Evolutionary conservation across 2,888 invertebrate species (phyloP).

Genomic region (Heliconius charithonia): DNA sequence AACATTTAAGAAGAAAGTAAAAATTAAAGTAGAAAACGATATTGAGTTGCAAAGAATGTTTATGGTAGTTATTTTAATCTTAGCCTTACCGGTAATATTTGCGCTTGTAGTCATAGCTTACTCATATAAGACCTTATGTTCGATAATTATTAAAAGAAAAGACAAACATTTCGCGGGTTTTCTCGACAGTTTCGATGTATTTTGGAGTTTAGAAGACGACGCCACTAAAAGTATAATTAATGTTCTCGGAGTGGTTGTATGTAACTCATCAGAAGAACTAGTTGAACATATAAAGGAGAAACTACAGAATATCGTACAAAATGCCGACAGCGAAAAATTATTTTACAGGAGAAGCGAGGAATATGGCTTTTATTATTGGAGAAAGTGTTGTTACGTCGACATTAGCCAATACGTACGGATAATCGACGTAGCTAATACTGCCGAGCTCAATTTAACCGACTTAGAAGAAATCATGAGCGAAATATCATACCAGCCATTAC

Average conservation of each 20-base stretch:
- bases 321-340: constrained; percentile 64
- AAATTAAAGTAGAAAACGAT: constrained; percentile 41
- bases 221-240: constrained; percentile 75
- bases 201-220: constrained; percentile 81
- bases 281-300: constrained; percentile 58
- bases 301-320: constrained; percentile 51
- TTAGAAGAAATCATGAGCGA: constrained; percentile 68
- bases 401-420: constrained; percentile 74
- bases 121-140: constrained; percentile 60
- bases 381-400: constrained; percentile 62
- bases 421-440: constrained; percentile 60
- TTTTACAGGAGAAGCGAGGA: constrained; percentile 70
- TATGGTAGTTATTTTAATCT: constrained; percentile 50
- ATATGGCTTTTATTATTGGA: constrained; percentile 82
- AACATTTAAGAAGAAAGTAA: constrained; percentile 47
- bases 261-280: constrained; percentile 55
- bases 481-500: constrained; percentile 68
- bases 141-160: constrained; percentile 56
- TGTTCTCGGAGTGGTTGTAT: constrained; percentile 74
- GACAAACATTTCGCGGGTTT: constrained; percentile 72
- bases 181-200: constrained; percentile 79
- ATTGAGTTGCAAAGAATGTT: constrained; percentile 36
- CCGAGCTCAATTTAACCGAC: constrained; percentile 56
- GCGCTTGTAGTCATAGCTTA: constrained; percentile 53
- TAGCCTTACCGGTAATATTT: constrained; percentile 54